Conservation (phyloP, 2,888 invertebrate genomes). For the Zhuqinia jingwanae region DNA sequence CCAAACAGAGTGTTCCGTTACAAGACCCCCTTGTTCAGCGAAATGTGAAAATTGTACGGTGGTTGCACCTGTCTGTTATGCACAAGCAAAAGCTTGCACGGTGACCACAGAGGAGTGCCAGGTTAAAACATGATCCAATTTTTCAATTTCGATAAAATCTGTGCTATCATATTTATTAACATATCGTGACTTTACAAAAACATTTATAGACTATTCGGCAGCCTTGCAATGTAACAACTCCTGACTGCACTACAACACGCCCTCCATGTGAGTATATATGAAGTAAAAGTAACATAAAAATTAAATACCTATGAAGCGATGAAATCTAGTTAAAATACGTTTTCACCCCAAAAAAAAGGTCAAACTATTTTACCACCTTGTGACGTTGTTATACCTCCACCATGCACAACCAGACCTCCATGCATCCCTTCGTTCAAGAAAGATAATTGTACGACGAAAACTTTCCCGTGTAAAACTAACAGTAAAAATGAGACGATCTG, state of each 20-base stretch:
- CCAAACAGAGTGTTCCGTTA: slow-evolving; percentile 35
- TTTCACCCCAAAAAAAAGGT: no score
- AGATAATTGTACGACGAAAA: slow-evolving; percentile 58
- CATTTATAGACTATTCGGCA: neutral
- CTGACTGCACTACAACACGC: slow-evolving; percentile 49
- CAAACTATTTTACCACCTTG: slow-evolving; percentile 57
- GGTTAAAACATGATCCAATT: neutral
- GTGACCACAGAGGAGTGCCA: slow-evolving; percentile 41
- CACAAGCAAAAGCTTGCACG: no score
- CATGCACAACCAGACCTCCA: slow-evolving; percentile 52
- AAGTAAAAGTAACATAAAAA: neutral
- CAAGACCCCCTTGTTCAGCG: slow-evolving; percentile 58
- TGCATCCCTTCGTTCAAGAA: slow-evolving; percentile 60
- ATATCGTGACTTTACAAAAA: no score
- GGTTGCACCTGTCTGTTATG: no score
- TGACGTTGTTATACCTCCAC: slow-evolving; percentile 48
- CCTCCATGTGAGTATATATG: slow-evolving; percentile 56
- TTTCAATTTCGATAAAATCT: no score
- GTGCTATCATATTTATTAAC: no score
- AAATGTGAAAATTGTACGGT: slow-evolving; percentile 66
- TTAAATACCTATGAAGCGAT: no score
- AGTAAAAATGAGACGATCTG: slow-evolving; percentile 56
- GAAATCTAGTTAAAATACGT: no score
- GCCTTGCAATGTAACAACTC: slow-evolving; percentile 49
- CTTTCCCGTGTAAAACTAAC: slow-evolving; percentile 48